Base-by-base conservation (phyloP, 1,140 invertebrate species). In the Ostrea denselamellosa region DNA sequence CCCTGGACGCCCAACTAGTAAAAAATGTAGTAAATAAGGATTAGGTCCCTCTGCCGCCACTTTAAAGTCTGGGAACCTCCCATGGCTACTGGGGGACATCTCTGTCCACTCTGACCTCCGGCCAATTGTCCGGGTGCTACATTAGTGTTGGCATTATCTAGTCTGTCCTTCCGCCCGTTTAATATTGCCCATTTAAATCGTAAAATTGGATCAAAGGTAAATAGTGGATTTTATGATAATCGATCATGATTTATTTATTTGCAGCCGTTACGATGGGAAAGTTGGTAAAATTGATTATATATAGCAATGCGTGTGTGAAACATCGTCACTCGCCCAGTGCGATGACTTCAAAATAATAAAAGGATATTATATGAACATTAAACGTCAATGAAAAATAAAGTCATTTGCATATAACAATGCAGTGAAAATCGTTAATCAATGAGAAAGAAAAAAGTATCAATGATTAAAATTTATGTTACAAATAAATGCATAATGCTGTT, bases 171-270 rank as follows among this genome's bases (percentile, higher is more conserved):
- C 68, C 68, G 68, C 68, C 58, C 8, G 8, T 71, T 71, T 71
- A 71, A 71, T 71, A 71, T 71, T 71, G 68, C 25, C 68, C 68
- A 71, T 71, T 71, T 71, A 71, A 71, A 71, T 71, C 68, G 68
- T 71, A 71, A 71, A 71, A 71, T 12, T 71, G 22, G 68, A 71
- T 71, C 68, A 71, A 71, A 71, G 68, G 22, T 71, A 71, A 71
- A 71, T 14, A 71, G 68, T 71, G 68, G 22, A 34, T 71, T 71
- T 71, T 71, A 71, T 71, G 22, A 71, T 71, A 71, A 71, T 58
- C 25, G 68, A 71, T 71, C 68, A 25, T 71, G 68, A 71, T 71
- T 71, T 71, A 71, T 71, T 71, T 71, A 71, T 71, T 71, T 71
- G 68, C 68, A 28, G 22, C 28, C 68, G 8, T 22, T 25, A 25